Evolutionary conservation across 23 tunicate genomes (phyloP).

Genomic region (Ciona savignyi): DNA sequence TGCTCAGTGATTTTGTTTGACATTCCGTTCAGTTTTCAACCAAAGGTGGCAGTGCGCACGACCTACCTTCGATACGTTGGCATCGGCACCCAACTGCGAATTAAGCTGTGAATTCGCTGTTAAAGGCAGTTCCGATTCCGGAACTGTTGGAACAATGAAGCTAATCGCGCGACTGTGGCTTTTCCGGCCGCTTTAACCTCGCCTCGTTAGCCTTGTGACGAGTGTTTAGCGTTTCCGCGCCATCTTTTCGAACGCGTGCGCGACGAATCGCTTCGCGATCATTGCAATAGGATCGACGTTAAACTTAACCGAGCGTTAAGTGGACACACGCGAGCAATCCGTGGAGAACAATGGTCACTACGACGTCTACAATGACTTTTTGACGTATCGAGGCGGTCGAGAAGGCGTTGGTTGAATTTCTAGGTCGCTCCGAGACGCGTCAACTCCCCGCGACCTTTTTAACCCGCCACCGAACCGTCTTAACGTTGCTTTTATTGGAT

Average conservation of each 20-base stretch:
- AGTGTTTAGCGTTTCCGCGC: not conserved
- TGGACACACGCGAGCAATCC: not conserved
- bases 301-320: constrained; percentile 28
- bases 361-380: not conserved
- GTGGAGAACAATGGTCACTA: not conserved
- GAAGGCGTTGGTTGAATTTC: not conserved
- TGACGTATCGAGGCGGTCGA: not conserved
- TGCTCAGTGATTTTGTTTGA: not conserved
- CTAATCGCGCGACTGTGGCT: not conserved
- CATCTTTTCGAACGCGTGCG: not conserved
- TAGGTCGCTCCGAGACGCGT: not conserved
- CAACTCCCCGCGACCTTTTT: not conserved
- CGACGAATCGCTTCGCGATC: not conserved
- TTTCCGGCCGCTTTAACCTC: not conserved
- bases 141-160: not conserved
- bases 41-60: not conserved
- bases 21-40: not conserved
- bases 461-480: not conserved
- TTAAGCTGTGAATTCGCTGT: not conserved
- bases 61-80: not conserved
- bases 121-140: not conserved
- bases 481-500: not conserved
- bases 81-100: not conserved
- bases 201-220: not conserved
- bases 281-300: constrained; percentile 1